Percentiles rank a stretch among this genome's conserved stretches.
Evolutionary conservation across 2,888 invertebrate genomes (phyloP).

Genomic region (Rhingia rostrata): DNA sequence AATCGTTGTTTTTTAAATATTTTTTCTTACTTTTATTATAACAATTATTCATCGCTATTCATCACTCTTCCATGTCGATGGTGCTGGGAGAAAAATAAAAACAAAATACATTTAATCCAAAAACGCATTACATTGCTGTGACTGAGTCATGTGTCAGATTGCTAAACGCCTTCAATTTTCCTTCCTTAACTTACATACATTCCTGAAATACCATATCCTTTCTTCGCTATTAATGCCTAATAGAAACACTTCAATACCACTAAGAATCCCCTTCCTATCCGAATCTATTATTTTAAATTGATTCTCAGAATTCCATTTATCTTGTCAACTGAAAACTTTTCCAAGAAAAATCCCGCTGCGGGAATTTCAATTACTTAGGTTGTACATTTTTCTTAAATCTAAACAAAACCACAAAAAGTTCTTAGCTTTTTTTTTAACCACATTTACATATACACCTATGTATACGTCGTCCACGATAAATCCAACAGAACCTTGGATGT

Average conservation of each 20-base stretch:
- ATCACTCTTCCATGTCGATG: too few relatives aligned
- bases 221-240: background rate
- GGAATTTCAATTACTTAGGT: constrained; percentile 16
- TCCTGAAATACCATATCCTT: background rate
- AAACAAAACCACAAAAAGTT: background rate
- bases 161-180: too few relatives aligned
- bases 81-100: too few relatives aligned
- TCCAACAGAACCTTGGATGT: constrained; percentile 7
- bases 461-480: constrained; percentile 36
- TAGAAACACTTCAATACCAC: constrained; percentile 27
- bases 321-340: constrained; percentile 5
- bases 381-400: constrained; percentile 3
- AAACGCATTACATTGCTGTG: too few relatives aligned
- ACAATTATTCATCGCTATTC: too few relatives aligned
- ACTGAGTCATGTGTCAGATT: too few relatives aligned
- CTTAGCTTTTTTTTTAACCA: background rate
- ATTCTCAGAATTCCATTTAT: constrained; percentile 34
- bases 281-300: constrained; percentile 57
- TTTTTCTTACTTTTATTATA: too few relatives aligned
- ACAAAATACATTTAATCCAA: too few relatives aligned
- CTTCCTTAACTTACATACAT: background rate
- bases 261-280: constrained; percentile 36
- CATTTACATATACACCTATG: background rate
- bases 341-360: constrained; percentile 1
- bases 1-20: too few relatives aligned